phyloP scores from a whole-genome alignment of 2,888 invertebrate species.

The Tenthredo amoena region DNA sequence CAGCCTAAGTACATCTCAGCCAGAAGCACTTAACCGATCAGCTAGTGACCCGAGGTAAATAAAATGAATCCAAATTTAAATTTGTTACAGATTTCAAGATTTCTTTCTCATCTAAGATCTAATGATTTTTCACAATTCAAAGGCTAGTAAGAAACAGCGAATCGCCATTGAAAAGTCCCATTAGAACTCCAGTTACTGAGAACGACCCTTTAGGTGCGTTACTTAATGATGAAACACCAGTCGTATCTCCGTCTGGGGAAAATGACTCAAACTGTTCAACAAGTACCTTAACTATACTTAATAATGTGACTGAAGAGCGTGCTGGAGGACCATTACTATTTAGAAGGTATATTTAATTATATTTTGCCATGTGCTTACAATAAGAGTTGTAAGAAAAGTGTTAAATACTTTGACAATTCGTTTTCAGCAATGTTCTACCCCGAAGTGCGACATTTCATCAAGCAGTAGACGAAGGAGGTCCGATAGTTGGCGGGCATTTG shows the following conservation, averaged over 20 bases:
- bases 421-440: conserved; percentile 69
- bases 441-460: conserved; percentile 78
- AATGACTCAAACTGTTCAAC: conserved; percentile 77
- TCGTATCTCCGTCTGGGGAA: conserved; percentile 76
- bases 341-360: conserved; percentile 67
- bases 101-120: background rate
- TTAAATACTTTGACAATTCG: background rate
- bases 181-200: conserved; percentile 91
- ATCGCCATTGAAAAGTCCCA: conserved; percentile 75
- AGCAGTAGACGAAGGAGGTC: conserved; percentile 70
- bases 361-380: background rate
- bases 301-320: conserved; percentile 72
- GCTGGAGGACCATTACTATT: conserved; percentile 76
- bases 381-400: background rate
- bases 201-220: conserved; percentile 96
- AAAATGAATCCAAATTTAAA: conserved; percentile 3
- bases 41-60: conserved; percentile 70
- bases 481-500: conserved; percentile 69
- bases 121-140: background rate
- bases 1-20: conserved; percentile 66
- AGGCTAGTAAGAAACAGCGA: conserved; percentile 71
- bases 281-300: conserved; percentile 75
- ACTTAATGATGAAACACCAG: conserved; percentile 76
- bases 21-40: conserved; percentile 70
- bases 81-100: background rate